Conservation (phyloP, 2,797 vertebrate genomes). For the Neolamprologus multifasciatus region DNA sequence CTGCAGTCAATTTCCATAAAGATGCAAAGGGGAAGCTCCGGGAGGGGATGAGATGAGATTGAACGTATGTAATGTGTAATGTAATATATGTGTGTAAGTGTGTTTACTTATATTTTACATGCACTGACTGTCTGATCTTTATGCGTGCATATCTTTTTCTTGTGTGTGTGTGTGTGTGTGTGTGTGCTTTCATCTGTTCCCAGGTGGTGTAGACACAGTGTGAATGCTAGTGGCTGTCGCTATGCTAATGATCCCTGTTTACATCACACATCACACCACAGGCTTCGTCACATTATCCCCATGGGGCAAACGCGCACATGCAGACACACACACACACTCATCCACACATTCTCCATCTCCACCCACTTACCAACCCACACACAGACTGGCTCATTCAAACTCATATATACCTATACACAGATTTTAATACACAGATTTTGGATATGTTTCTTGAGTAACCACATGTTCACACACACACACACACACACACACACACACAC, state of each 20-base stretch:
- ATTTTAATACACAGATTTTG: not conserved
- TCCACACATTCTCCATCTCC: not conserved
- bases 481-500: not conserved
- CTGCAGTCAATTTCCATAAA: slow-evolving; percentile 75
- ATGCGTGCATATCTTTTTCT: not conserved
- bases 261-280: slow-evolving; percentile 57
- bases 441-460: not conserved
- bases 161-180: not conserved
- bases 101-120: slow-evolving; percentile 17
- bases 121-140: slow-evolving; percentile 3
- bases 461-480: not conserved
- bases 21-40: slow-evolving; percentile 41
- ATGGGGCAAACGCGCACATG: not conserved
- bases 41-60: slow-evolving; percentile 34
- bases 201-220: slow-evolving; percentile 41
- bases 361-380: not conserved
- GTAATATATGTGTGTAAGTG: slow-evolving; percentile 4
- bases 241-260: slow-evolving; percentile 66
- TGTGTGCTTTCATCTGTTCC: slow-evolving; percentile 22
- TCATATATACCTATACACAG: not conserved
- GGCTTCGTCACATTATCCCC: slow-evolving; percentile 43
- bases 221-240: slow-evolving; percentile 38
- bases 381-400: not conserved
- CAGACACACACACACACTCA: not conserved
- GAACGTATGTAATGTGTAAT: slow-evolving; percentile 37